phyloP scores from a whole-genome alignment of 2,888 invertebrate species.

The Metalampra italica region DNA sequence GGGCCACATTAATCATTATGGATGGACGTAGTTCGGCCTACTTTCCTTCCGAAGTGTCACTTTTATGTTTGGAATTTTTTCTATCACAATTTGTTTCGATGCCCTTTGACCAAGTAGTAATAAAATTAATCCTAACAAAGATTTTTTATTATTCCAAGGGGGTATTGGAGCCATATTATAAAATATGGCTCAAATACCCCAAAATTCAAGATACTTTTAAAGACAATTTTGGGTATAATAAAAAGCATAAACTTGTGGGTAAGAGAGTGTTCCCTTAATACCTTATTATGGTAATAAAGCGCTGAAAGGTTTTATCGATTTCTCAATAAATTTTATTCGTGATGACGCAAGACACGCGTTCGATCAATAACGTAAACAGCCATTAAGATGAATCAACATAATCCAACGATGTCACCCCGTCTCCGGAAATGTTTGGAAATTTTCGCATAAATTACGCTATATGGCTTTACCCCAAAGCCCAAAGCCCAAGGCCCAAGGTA shows the following conservation, averaged over 20 bases:
- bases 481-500: too few species aligned
- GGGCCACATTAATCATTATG: conserved; percentile 67
- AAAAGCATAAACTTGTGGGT: too few species aligned
- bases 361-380: conserved; percentile 26
- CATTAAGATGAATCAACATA: conserved; percentile 27
- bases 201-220: neutral
- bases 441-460: neutral
- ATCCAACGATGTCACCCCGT: conserved; percentile 11
- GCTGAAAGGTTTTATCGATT: conserved; percentile 19
- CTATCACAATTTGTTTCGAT: conserved; percentile 31
- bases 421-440: neutral
- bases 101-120: conserved; percentile 30
- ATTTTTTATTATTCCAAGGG: too few species aligned
- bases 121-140: conserved; percentile 3
- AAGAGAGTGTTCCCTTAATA: conserved; percentile 1
- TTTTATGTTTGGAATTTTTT: conserved; percentile 41
- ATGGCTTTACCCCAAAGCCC: neutral
- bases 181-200: neutral
- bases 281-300: conserved; percentile 15
- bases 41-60: conserved; percentile 36
- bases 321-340: conserved; percentile 11
- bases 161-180: too few species aligned
- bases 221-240: neutral
- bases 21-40: conserved; percentile 45
- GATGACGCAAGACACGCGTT: conserved; percentile 21